Evolutionary conservation across 2,113 vertebrate species (phyloP).

Genomic region (Archilochus colubris): DNA sequence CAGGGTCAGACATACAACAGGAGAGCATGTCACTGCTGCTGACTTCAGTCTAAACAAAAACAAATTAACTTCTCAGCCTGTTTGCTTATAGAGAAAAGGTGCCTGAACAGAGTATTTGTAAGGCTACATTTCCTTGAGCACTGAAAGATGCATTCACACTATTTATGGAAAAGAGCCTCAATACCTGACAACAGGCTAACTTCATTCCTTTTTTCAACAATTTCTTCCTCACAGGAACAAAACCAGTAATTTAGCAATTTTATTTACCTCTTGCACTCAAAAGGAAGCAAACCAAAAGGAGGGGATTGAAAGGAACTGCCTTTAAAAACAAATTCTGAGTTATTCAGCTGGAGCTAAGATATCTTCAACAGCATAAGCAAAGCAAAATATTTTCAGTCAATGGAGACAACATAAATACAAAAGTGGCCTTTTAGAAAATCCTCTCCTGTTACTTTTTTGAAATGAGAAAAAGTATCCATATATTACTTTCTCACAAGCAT

Average conservation of each 20-base stretch:
- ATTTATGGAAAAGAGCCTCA: not conserved
- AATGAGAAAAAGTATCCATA: not conserved
- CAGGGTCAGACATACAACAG: slow-evolving; percentile 13
- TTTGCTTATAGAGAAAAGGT: not conserved
- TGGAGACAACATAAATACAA: not conserved
- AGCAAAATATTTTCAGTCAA: not conserved
- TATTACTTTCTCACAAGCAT: not conserved
- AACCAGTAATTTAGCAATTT: not conserved
- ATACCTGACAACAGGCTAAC: not conserved
- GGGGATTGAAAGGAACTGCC: too few relatives aligned
- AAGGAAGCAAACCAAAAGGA: not conserved
- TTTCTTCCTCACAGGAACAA: not conserved
- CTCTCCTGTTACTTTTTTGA: accelerated
- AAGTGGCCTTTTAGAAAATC: not conserved
- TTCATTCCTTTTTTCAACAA: not conserved
- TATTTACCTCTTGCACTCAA: not conserved
- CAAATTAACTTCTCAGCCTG: not conserved
- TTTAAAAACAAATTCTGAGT: accelerated
- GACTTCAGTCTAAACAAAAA: slow-evolving; percentile 57
- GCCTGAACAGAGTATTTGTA: not conserved
- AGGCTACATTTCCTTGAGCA: not conserved
- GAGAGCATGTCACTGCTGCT: slow-evolving; percentile 9
- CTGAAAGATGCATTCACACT: not conserved
- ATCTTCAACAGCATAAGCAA: not conserved
- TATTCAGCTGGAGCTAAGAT: not conserved